Evolutionary conservation across 2,797 vertebrate genomes (phyloP).

Genomic region (Harpagifer antarcticus): DNA sequence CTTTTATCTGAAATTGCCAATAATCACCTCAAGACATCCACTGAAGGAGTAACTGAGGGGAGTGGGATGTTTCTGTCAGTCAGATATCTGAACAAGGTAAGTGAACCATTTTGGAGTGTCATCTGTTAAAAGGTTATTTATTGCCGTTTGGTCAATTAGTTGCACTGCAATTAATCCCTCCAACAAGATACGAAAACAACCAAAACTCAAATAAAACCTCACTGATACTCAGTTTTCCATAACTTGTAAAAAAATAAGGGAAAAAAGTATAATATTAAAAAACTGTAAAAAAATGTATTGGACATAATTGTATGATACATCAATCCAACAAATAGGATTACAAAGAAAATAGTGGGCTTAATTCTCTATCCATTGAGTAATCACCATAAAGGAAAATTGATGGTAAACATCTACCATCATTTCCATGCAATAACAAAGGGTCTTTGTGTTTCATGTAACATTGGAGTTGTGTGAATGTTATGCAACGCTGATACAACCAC

Average conservation of each 20-base stretch:
- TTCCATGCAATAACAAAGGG: neutral
- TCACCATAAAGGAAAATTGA: neutral
- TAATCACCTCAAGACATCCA: slow-evolving; percentile 59
- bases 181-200: too few species aligned
- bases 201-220: neutral
- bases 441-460: neutral
- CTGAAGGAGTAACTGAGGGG: slow-evolving; percentile 20
- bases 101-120: neutral
- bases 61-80: neutral
- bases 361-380: neutral
- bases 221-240: neutral
- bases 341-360: too few species aligned
- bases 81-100: neutral
- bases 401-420: neutral
- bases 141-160: neutral
- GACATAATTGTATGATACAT: neutral
- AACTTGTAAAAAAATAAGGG: neutral
- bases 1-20: slow-evolving; percentile 71
- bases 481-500: neutral
- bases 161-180: neutral
- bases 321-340: too few species aligned
- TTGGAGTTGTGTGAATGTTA: neutral
- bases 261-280: neutral
- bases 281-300: neutral
- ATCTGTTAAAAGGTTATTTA: neutral